Conservation (phyloP, 2,888 invertebrate species). For the Drosophila melanocephala region DNA sequence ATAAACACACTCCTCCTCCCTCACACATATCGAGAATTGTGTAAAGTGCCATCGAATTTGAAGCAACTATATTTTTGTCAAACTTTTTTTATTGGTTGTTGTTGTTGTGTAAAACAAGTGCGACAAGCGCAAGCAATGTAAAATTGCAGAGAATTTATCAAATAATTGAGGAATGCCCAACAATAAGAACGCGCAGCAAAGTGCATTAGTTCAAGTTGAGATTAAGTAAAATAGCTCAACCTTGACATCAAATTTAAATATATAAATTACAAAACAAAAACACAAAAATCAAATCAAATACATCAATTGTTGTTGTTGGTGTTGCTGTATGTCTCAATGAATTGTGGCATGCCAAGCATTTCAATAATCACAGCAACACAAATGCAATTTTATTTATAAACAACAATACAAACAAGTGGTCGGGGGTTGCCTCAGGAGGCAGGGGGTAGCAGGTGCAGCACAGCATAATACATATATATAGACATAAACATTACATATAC, state of each 20-base stretch:
- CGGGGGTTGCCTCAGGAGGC: background rate
- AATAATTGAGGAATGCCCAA: background rate
- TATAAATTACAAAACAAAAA: background rate
- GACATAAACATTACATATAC: constrained; percentile 36
- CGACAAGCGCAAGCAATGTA: background rate
- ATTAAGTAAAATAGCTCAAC: constrained; percentile 16
- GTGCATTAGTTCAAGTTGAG: constrained; percentile 26
- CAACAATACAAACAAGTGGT: constrained; percentile 40
- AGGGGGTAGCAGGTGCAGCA: constrained; percentile 10
- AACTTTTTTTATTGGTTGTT: constrained; percentile 12
- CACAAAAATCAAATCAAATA: background rate
- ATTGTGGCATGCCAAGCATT: constrained; percentile 61
- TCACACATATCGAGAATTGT: background rate
- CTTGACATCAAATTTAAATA: constrained; percentile 29
- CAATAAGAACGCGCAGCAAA: constrained; percentile 13
- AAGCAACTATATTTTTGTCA: background rate
- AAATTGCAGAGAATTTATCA: background rate
- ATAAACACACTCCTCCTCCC: background rate
- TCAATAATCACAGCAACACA: constrained; percentile 45
- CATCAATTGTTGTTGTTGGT: constrained; percentile 7
- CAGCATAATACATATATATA: background rate
- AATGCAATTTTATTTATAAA: constrained; percentile 47
- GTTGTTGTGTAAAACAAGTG: constrained; percentile 16
- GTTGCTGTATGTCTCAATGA: constrained; percentile 22
- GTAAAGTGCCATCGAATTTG: constrained; percentile 18